Conservation (phyloP, 2,113 vertebrate species). For the Atherinomorus stipes region DNA sequence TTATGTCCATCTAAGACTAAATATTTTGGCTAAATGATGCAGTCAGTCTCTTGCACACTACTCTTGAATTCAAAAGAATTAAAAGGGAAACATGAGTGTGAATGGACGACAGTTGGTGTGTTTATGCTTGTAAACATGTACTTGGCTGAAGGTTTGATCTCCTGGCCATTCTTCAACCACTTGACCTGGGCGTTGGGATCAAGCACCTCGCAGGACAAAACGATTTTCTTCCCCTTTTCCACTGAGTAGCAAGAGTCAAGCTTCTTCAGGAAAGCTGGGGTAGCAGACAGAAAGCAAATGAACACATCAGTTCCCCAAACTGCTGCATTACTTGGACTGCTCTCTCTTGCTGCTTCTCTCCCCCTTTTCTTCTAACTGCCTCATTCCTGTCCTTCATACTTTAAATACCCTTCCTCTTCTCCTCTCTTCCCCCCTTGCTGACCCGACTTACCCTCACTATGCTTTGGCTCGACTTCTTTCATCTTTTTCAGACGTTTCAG, state of each 20-base stretch:
- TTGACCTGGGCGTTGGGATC: slow-evolving; percentile 86
- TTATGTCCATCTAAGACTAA: slow-evolving; percentile 43
- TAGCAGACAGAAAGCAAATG: slow-evolving; percentile 1
- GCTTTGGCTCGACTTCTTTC: slow-evolving; percentile 83
- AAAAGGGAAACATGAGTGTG: not conserved
- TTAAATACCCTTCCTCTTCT: not conserved
- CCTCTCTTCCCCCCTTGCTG: not conserved
- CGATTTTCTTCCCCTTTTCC: slow-evolving; percentile 89
- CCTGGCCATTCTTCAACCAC: slow-evolving; percentile 92
- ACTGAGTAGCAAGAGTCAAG: slow-evolving; percentile 89
- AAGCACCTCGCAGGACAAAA: slow-evolving; percentile 86
- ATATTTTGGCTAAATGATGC: slow-evolving; percentile 29
- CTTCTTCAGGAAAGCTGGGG: slow-evolving; percentile 87
- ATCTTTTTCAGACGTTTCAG: slow-evolving; percentile 92
- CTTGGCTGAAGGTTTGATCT: slow-evolving; percentile 90
- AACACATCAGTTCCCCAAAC: slow-evolving; percentile 3
- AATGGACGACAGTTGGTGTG: not conserved
- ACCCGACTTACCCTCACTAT: slow-evolving; percentile 83
- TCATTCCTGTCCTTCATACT: not conserved
- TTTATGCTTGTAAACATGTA: slow-evolving; percentile 60
- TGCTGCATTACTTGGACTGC: not conserved
- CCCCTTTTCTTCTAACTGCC: not conserved
- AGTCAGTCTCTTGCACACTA: not conserved
- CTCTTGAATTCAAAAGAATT: not conserved
- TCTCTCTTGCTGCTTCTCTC: not conserved